A percentile compares a stretch with the other conserved stretches of the same genome.
These are phyloP conservation scores for Poeciliopsis turneri DNA, from an alignment of 2,797 vertebrate genomes.

Conservation along the genomic window DNA sequence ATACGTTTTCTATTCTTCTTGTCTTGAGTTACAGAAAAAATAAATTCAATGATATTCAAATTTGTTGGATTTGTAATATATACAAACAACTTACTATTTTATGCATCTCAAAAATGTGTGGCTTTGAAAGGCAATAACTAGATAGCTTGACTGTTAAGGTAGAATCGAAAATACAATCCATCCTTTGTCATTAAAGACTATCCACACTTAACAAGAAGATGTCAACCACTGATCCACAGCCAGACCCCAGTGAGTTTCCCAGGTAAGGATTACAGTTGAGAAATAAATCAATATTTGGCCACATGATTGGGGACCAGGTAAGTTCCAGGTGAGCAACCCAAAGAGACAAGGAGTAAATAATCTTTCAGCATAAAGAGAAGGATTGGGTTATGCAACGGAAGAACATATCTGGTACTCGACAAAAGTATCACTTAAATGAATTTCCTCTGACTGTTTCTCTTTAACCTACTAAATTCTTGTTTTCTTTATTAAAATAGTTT, in stretches of 20 bases:
- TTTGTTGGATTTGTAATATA: background rate
- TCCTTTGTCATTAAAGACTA: background rate
- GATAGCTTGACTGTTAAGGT: background rate
- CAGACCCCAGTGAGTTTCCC: background rate
- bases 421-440: background rate
- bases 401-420: background rate
- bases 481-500: background rate
- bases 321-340: background rate
- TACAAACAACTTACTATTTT: background rate
- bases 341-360: background rate
- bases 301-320: background rate
- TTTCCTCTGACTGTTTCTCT: background rate
- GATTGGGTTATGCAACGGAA: background rate
- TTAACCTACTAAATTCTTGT: background rate
- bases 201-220: background rate
- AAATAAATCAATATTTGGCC: background rate
- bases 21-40: background rate
- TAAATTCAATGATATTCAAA: background rate
- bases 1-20: background rate
- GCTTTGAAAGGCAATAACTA: background rate
- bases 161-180: background rate
- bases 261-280: background rate
- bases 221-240: background rate
- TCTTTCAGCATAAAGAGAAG: background rate
- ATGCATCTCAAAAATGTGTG: background rate